Percentiles rank a stretch among this genome's conserved stretches.
These are phyloP conservation scores for Electrophaes corylata DNA, from an alignment of 2,888 invertebrate species.

Conservation along the genomic window DNA sequence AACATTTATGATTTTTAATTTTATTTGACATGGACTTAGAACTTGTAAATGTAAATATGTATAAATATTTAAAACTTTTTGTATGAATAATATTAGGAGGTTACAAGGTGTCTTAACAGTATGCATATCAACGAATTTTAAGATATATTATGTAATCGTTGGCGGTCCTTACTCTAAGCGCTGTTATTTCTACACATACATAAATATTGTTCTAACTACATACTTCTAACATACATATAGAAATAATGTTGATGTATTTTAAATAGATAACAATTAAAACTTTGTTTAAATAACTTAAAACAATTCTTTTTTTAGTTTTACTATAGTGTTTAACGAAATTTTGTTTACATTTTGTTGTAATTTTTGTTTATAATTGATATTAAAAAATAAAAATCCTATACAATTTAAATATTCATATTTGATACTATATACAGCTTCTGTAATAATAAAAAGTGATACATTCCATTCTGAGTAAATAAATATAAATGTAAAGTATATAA, in stretches of 20 bases:
- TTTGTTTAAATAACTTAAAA: not conserved
- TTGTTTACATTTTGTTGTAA: not conserved
- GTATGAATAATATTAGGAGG: constrained; percentile 70
- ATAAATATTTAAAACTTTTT: constrained; percentile 65
- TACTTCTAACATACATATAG: constrained; percentile 12
- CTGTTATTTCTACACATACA: constrained; percentile 29
- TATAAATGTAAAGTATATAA: constrained; percentile 36
- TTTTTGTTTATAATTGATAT: not conserved
- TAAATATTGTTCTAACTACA: constrained; percentile 22
- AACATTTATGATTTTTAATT: constrained; percentile 14
- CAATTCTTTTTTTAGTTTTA: not conserved
- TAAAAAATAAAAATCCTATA: constrained; percentile 1
- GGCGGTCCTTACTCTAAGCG: constrained; percentile 32
- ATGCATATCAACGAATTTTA: constrained; percentile 83
- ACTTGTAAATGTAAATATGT: constrained; percentile 72
- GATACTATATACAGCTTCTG: constrained; percentile 19
- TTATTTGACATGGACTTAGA: constrained; percentile 20
- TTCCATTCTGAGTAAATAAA: constrained; percentile 49
- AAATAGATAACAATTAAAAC: constrained; percentile 5
- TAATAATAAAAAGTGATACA: constrained; percentile 50
- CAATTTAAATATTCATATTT: constrained; percentile 6
- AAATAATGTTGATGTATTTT: constrained; percentile 15
- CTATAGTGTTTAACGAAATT: not conserved
- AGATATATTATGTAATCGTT: constrained; percentile 46
- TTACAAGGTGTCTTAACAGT: constrained; percentile 83